These are phyloP conservation scores for Agonopterix subpropinquella DNA, from an alignment of 2,888 invertebrate genomes.

Conservation along the genomic window DNA sequence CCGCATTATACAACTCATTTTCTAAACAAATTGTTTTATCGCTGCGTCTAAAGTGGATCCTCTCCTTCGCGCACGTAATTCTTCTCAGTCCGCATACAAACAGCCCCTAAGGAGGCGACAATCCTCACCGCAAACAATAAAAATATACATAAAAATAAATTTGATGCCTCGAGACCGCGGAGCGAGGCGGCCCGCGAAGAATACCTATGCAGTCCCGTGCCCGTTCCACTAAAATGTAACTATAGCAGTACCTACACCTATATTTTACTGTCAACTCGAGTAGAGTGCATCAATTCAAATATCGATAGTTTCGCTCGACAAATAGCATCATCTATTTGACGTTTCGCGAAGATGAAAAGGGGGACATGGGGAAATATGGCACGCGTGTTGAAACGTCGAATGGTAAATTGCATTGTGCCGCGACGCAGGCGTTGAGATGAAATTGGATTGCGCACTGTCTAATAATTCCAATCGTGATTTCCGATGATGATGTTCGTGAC, in stretches of 20 bases:
- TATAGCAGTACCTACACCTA: too few species aligned
- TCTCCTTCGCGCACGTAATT: slow-evolving; percentile 58
- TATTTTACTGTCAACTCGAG: background rate
- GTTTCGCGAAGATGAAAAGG: slow-evolving; percentile 42
- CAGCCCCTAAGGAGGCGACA: slow-evolving; percentile 68
- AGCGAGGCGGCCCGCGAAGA: background rate
- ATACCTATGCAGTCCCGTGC: slow-evolving; percentile 1
- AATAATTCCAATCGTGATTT: slow-evolving; percentile 61
- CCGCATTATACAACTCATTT: slow-evolving; percentile 52
- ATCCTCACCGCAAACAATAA: slow-evolving; percentile 70
- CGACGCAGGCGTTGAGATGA: slow-evolving; percentile 44
- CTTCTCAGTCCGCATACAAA: slow-evolving; percentile 69
- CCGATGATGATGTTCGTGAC: slow-evolving; percentile 55
- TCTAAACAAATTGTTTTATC: slow-evolving; percentile 70
- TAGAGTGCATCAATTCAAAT: slow-evolving; percentile 21
- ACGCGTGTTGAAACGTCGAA: slow-evolving; percentile 51
- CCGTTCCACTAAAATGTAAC: slow-evolving; percentile 21
- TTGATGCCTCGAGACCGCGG: slow-evolving; percentile 35
- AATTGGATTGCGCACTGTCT: slow-evolving; percentile 63
- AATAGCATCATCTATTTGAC: slow-evolving; percentile 35
- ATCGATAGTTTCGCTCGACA: slow-evolving; percentile 43
- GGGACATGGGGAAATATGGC: slow-evolving; percentile 30
- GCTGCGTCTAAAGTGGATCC: slow-evolving; percentile 58
- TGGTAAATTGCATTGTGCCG: slow-evolving; percentile 57
- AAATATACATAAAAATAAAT: slow-evolving; percentile 72